Conservation (phyloP, 1,140 invertebrate species). For the Sipha flava region DNA sequence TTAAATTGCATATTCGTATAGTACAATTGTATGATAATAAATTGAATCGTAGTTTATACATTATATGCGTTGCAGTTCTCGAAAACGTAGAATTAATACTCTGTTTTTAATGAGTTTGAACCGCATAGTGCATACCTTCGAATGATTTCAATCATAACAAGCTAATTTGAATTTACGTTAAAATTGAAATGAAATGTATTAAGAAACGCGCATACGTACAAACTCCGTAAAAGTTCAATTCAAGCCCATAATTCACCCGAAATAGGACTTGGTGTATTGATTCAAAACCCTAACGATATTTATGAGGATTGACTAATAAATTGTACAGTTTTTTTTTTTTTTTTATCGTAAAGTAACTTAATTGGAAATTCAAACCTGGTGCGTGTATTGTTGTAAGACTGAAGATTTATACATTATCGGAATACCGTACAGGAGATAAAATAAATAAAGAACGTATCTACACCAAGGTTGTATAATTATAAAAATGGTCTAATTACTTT, state of each 20-base stretch:
- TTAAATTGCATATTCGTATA: neutral
- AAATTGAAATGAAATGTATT: neutral
- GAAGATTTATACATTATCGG: neutral
- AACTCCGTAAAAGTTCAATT: neutral
- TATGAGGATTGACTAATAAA: neutral
- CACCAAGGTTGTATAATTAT: neutral
- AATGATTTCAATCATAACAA: no score
- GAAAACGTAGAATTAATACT: no score
- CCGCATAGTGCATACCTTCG: no score
- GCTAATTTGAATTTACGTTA: neutral
- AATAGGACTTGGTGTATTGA: neutral
- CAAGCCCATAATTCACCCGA: neutral
- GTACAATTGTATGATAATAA: no score
- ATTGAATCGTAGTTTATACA: no score
- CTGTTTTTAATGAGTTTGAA: no score
- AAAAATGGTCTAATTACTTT: neutral
- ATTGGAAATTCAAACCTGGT: neutral
- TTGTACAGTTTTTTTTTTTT: neutral
- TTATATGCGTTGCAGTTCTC: no score
- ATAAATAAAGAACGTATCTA: neutral
- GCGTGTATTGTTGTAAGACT: neutral
- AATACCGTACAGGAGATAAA: neutral
- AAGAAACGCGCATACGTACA: neutral
- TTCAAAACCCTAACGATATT: neutral
- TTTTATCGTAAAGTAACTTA: neutral